phyloP scores from a whole-genome alignment of 2,113 vertebrate species.

The Porphyrio hochstetteri region DNA sequence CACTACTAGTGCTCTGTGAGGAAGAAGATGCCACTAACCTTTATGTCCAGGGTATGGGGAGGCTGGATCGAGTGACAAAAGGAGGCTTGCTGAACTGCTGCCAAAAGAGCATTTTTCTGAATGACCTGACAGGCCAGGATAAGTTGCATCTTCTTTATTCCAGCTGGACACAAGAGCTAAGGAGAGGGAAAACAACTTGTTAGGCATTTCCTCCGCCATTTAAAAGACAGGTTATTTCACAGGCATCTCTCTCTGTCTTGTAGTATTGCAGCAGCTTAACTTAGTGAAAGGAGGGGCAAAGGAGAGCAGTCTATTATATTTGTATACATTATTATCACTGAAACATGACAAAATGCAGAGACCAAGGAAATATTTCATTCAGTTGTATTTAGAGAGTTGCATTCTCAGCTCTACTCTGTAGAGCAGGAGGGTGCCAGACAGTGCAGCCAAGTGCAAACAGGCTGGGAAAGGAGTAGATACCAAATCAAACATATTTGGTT shows the following conservation, averaged over 20 bases:
- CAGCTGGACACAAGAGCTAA: constrained; percentile 74
- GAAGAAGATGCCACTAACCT: constrained; percentile 38
- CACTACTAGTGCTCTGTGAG: not conserved
- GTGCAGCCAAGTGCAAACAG: not conserved
- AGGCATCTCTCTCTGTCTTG: not conserved
- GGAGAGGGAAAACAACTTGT: not conserved
- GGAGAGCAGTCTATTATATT: not conserved
- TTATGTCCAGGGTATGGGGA: not conserved
- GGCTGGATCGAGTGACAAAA: constrained; percentile 60
- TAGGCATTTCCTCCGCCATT: not conserved
- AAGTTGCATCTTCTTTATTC: constrained; percentile 78
- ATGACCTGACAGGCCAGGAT: constrained; percentile 74
- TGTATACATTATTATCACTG: not conserved
- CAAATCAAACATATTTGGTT: not conserved
- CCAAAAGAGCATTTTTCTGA: constrained; percentile 81
- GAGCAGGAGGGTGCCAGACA: not conserved
- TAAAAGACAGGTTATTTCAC: not conserved
- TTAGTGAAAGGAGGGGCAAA: not conserved
- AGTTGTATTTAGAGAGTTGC: not conserved
- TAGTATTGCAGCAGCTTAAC: not conserved
- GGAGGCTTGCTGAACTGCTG: constrained; percentile 71
- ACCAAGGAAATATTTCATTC: not conserved
- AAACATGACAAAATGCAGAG: not conserved
- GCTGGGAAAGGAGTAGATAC: not conserved
- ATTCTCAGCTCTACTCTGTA: not conserved